phyloP scores from a whole-genome alignment of 2,888 invertebrate genomes.

The Aradus depressus region DNA sequence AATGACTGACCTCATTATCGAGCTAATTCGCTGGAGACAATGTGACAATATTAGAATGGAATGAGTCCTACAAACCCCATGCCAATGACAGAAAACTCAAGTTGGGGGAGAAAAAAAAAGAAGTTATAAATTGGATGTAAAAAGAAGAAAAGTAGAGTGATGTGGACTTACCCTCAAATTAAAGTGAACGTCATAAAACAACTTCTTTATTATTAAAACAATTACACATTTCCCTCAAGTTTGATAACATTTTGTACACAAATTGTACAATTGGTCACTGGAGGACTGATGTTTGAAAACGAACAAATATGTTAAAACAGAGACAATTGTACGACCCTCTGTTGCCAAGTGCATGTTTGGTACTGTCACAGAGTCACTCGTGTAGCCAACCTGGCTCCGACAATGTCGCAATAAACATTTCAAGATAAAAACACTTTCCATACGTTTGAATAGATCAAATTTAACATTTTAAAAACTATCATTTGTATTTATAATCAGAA shows the following conservation, averaged over 20 bases:
- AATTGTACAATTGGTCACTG: constrained; percentile 1
- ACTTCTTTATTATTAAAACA: constrained; percentile 1
- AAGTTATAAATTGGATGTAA: background rate
- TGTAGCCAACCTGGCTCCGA: constrained; percentile 4
- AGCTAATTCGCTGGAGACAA: no score
- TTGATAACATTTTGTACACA: constrained; percentile 16
- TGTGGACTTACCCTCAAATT: constrained; percentile 2
- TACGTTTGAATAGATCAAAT: background rate
- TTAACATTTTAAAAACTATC: background rate
- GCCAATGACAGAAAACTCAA: no score
- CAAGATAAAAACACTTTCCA: background rate
- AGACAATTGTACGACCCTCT: constrained; percentile 10
- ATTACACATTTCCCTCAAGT: constrained; percentile 6
- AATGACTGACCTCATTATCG: no score
- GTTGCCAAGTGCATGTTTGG: constrained; percentile 21
- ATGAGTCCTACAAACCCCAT: no score
- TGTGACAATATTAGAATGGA: no score
- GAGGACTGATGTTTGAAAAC: background rate
- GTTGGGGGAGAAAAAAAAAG: no score
- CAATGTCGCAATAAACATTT: background rate
- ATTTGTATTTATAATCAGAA: background rate
- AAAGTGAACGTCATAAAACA: constrained; percentile 15
- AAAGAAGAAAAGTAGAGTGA: constrained; percentile 3
- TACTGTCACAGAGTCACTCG: constrained; percentile 9
- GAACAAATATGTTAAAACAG: background rate